Evolutionary conservation across 2,888 invertebrate genomes (phyloP).

Genomic region (Agrochola lota): DNA sequence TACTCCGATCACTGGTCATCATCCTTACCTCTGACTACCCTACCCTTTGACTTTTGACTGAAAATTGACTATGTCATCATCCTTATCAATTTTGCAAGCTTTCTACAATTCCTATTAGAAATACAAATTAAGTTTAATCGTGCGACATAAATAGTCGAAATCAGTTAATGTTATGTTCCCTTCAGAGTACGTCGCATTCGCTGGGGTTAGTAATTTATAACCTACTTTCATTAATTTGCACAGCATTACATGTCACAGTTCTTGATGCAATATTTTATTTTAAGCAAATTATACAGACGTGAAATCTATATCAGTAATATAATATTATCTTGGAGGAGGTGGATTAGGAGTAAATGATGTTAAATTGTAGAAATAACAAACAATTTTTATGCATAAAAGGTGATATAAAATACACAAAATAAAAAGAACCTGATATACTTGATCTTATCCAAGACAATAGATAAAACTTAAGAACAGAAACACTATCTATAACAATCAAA

Average conservation of each 20-base stretch:
- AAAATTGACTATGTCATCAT: neutral
- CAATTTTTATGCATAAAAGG: no score
- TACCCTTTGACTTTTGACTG: no score
- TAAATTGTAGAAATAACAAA: neutral
- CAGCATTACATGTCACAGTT: constrained; percentile 18
- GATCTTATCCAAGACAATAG: constrained; percentile 14
- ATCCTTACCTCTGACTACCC: no score
- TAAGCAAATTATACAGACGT: neutral
- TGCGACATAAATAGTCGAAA: constrained; percentile 45
- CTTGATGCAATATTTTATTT: constrained; percentile 27
- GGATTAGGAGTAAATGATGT: neutral
- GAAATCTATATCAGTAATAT: no score
- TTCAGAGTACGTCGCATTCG: constrained; percentile 42
- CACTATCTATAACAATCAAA: neutral
- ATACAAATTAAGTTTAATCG: constrained; percentile 40
- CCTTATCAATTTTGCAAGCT: constrained; percentile 7
- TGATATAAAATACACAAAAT: neutral
- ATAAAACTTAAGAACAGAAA: neutral
- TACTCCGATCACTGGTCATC: no score
- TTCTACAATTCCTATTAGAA: constrained; percentile 27
- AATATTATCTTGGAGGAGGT: neutral
- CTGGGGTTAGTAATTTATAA: constrained; percentile 39
- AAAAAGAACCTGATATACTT: neutral
- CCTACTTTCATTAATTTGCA: constrained; percentile 54
- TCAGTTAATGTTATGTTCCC: constrained; percentile 46